Evolutionary conservation across 2,113 vertebrate genomes (phyloP).

Genomic region (Mastomys natalensis): DNA sequence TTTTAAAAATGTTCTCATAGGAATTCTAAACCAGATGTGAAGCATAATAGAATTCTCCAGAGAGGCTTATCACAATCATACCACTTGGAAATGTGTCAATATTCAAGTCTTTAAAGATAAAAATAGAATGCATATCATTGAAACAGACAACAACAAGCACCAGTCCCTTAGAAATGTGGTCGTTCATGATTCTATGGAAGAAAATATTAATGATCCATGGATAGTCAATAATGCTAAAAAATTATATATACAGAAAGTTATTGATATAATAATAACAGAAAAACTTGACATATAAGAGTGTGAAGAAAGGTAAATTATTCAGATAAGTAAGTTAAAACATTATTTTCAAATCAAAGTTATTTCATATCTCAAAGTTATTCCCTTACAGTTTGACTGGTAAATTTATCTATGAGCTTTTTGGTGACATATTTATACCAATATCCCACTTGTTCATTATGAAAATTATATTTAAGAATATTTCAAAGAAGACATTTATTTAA

Average conservation of each 20-base stretch:
- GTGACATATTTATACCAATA: not conserved
- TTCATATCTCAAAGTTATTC: slow-evolving; percentile 16
- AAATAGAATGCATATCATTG: slow-evolving; percentile 27
- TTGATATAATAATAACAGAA: slow-evolving; percentile 34
- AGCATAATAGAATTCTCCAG: slow-evolving; percentile 39
- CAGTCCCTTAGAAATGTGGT: slow-evolving; percentile 19
- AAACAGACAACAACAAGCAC: slow-evolving; percentile 49
- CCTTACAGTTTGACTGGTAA: not conserved
- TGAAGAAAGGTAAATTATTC: not conserved
- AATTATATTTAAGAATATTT: slow-evolving; percentile 31
- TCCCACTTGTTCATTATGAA: not conserved
- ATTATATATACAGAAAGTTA: slow-evolving; percentile 7
- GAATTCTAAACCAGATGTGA: slow-evolving; percentile 57
- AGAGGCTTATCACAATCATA: slow-evolving; percentile 42
- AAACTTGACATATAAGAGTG: not conserved
- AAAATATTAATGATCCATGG: slow-evolving; percentile 52
- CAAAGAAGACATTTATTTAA: slow-evolving; percentile 46
- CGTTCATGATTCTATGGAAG: not conserved
- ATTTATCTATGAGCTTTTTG: not conserved
- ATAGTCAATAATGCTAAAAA: slow-evolving; percentile 63
- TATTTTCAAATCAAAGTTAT: slow-evolving; percentile 25
- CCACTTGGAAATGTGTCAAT: slow-evolving; percentile 11
- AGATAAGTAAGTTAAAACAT: not conserved
- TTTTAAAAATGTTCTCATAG: slow-evolving; percentile 30
- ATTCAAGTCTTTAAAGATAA: slow-evolving; percentile 61